Base-by-base conservation (phyloP, 1,140 invertebrate genomes). In the Drosophila subobscura region DNA sequence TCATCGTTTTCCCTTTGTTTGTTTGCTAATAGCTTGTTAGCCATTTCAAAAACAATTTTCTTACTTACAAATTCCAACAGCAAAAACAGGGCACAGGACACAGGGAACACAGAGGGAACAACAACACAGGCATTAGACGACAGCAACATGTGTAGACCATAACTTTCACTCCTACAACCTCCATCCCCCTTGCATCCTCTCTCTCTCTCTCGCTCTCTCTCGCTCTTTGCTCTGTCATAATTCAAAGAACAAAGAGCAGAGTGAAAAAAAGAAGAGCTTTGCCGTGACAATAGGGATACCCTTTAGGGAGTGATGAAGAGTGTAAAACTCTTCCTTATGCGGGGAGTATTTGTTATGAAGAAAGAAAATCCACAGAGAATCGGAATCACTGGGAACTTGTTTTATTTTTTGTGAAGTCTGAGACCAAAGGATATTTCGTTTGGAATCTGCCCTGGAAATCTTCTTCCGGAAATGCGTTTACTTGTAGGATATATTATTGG, bases 11-110 rank as follows among this genome's bases (percentile, higher is more conserved):
- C 63, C 53, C 68, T 85, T 80, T 77, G 80, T 86, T 85, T 85
- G 80, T 77, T 86, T 77, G 81, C 81, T 85, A 86, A 85, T 85
- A 85, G 81, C 81, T 86, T 85, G 81, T 85, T 85, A 85, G 83
- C 81, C 81, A 86, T 85, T 85, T 85, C 77, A 77, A 86, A 85
- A 85, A 81, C 81, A 85, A 85, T 85, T 85, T 86, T 86, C 73
- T 74, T 70, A 67, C 77, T 68, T 51, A 66, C 72, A 71, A 60
- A 68, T 68, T 58, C 63, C 65, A 76, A 55, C 63, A 68, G 49
- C 51, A 50, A 46, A 47, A 65, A n/a, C 54, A 76, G 29, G 29
- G 10, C 10, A 12, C 33, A 37, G 33, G 33, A 7, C 1, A 37
- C 51, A 46, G 54, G 8, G 12, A 4, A 41, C 49, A 42, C 55